Conservation (phyloP, 2,797 vertebrate genomes). For the Thunnus albacares region DNA sequence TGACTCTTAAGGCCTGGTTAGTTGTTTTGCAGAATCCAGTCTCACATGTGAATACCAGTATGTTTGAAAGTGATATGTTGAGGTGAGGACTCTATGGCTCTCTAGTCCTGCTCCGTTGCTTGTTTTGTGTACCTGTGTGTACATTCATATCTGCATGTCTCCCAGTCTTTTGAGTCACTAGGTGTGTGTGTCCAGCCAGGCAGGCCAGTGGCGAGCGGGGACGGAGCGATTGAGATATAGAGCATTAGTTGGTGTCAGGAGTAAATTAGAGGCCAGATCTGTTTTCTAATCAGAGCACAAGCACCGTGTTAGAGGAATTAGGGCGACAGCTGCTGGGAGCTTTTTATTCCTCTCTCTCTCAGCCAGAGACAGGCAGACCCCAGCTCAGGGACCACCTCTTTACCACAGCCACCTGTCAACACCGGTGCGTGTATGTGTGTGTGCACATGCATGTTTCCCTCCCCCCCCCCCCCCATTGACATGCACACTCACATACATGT, state of each 20-base stretch:
- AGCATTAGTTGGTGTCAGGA: conserved; percentile 95
- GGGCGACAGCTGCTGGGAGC: conserved; percentile 94
- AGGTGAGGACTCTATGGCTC: neutral
- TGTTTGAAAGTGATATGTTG: conserved; percentile 7
- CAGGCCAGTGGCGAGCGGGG: conserved; percentile 75
- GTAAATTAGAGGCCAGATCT: conserved; percentile 97
- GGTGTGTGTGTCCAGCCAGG: conserved; percentile 64
- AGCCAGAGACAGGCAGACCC: conserved; percentile 84
- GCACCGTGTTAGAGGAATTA: conserved; percentile 97
- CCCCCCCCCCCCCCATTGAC: conserved; percentile 30
- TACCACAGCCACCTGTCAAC: conserved; percentile 87
- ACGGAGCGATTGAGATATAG: conserved; percentile 90
- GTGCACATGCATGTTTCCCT: conserved; percentile 39
- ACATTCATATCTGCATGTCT: conserved; percentile 2
- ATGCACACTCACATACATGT: conserved; percentile 53
- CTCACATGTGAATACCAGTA: conserved; percentile 5
- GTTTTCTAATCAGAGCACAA: conserved; percentile 99
- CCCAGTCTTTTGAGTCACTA: conserved; percentile 29
- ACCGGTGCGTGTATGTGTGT: conserved; percentile 41
- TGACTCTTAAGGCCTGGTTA: conserved; percentile 15
- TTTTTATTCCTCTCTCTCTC: conserved; percentile 84
- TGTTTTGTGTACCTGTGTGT: conserved; percentile 1
- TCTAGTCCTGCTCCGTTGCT: neutral
- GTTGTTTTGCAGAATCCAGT: conserved; percentile 16
- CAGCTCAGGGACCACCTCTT: conserved; percentile 86